Evolutionary conservation across 2,888 invertebrate species (phyloP).

Genomic region (Caenorhabditis uteleia): DNA sequence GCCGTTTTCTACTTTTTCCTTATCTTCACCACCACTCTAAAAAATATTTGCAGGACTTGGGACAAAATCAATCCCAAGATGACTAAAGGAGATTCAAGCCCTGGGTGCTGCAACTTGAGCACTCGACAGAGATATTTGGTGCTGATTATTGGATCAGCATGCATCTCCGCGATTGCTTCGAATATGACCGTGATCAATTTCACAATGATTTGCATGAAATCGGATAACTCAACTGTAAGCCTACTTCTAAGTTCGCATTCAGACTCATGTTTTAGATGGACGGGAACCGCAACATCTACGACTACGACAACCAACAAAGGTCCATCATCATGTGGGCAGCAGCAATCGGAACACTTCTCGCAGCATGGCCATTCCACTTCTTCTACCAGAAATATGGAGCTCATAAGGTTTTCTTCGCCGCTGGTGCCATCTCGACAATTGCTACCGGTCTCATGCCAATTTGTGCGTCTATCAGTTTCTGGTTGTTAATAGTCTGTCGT

Average conservation of each 20-base stretch:
- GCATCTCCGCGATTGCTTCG: slow-evolving; percentile 59
- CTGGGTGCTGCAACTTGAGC: too few species aligned
- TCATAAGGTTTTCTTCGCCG: slow-evolving; percentile 55
- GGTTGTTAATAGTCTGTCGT: slow-evolving; percentile 46
- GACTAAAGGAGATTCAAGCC: too few species aligned
- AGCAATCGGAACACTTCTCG: slow-evolving; percentile 55
- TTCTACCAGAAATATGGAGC: slow-evolving; percentile 61
- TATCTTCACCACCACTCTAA: too few species aligned
- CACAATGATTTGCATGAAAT: slow-evolving; percentile 63
- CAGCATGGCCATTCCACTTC: slow-evolving; percentile 59
- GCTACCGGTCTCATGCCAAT: slow-evolving; percentile 57
- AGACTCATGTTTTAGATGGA: background rate
- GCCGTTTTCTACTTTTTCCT: too few species aligned
- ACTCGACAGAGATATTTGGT: slow-evolving; percentile 48
- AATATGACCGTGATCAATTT: slow-evolving; percentile 65
- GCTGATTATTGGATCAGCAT: slow-evolving; percentile 50
- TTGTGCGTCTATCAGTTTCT: slow-evolving; percentile 38
- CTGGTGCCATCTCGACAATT: slow-evolving; percentile 58
- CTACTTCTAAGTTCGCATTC: too few species aligned
- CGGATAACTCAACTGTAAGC: too few species aligned
- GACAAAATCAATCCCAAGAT: too few species aligned
- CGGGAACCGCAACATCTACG: slow-evolving; percentile 3
- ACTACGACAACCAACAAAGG: slow-evolving; percentile 47
- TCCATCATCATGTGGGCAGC: slow-evolving; percentile 59
- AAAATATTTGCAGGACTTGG: too few species aligned